Conservation (phyloP, 2,888 invertebrate genomes). For the Theodoxus fluviatilis region DNA sequence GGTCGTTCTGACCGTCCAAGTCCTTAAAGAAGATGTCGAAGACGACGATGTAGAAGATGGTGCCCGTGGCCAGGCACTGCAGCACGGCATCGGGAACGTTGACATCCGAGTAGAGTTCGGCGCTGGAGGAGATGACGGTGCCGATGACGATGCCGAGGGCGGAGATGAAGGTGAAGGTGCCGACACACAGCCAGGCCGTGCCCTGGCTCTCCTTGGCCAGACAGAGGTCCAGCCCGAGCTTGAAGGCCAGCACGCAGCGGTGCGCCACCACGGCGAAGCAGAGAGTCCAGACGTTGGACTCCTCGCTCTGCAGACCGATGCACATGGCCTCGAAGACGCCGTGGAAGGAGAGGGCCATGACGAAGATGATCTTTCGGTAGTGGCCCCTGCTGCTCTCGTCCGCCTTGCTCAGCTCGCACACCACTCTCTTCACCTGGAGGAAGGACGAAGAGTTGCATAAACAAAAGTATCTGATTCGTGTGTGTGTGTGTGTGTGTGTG, state of each 20-base stretch:
- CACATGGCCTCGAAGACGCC: slow-evolving; percentile 59
- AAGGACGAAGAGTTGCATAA: slow-evolving; percentile 21
- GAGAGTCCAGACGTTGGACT: slow-evolving; percentile 53
- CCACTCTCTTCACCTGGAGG: slow-evolving; percentile 50
- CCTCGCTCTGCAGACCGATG: slow-evolving; percentile 48
- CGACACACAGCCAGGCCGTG: slow-evolving; percentile 49
- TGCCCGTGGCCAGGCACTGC: slow-evolving; percentile 55
- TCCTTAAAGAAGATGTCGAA: slow-evolving; percentile 57
- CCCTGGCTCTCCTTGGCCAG: slow-evolving; percentile 50
- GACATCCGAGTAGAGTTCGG: slow-evolving; percentile 51
- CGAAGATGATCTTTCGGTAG: slow-evolving; percentile 49
- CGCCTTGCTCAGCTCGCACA: slow-evolving; percentile 48
- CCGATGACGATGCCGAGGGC: slow-evolving; percentile 53
- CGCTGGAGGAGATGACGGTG: slow-evolving; percentile 52
- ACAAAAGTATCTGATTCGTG: too few relatives aligned
- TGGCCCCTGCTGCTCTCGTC: slow-evolving; percentile 48
- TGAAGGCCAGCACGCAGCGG: slow-evolving; percentile 53
- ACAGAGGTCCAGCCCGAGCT: slow-evolving; percentile 51
- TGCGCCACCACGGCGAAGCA: slow-evolving; percentile 54
- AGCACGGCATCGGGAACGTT: slow-evolving; percentile 55
- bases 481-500: background rate
- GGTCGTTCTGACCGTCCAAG: slow-evolving; percentile 51
- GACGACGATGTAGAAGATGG: slow-evolving; percentile 56
- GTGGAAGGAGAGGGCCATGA: slow-evolving; percentile 55
- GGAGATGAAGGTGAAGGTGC: slow-evolving; percentile 51